These are phyloP conservation scores for Elaphurus davidianus DNA, from an alignment of 2,113 vertebrate genomes.

Conservation along the genomic window DNA sequence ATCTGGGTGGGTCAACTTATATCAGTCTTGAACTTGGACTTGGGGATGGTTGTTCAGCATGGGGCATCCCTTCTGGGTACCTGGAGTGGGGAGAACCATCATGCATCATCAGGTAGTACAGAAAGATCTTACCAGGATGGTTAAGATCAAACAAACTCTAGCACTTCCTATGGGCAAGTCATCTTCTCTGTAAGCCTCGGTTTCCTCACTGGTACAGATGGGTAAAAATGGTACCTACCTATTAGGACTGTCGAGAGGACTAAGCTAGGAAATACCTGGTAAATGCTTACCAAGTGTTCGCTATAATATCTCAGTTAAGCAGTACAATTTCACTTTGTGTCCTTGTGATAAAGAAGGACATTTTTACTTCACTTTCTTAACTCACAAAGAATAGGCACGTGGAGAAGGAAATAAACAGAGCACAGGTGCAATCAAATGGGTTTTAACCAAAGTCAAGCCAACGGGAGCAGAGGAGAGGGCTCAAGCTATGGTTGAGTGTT, in stretches of 20 bases:
- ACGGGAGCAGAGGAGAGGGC: background rate
- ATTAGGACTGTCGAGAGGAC: background rate
- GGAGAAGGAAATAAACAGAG: slow-evolving; percentile 35
- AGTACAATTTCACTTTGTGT: background rate
- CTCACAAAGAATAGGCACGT: background rate
- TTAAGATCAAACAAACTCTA: background rate
- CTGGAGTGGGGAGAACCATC: background rate
- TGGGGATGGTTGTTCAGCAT: background rate
- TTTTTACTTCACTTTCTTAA: slow-evolving; percentile 15
- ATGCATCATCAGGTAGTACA: background rate
- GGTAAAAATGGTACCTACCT: background rate
- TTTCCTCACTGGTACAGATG: background rate
- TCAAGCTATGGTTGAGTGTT: background rate
- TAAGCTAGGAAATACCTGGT: background rate
- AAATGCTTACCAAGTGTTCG: background rate
- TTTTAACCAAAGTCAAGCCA: background rate
- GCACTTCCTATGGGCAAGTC: background rate
- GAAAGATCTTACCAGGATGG: background rate
- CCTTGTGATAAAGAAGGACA: background rate
- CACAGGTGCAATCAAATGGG: background rate
- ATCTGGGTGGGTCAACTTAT: background rate
- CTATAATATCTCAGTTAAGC: background rate
- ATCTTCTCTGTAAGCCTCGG: background rate
- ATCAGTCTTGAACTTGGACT: background rate
- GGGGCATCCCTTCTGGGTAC: background rate